phyloP scores from a whole-genome alignment of 2,797 vertebrate genomes.

The Rhynchotus rufescens region DNA sequence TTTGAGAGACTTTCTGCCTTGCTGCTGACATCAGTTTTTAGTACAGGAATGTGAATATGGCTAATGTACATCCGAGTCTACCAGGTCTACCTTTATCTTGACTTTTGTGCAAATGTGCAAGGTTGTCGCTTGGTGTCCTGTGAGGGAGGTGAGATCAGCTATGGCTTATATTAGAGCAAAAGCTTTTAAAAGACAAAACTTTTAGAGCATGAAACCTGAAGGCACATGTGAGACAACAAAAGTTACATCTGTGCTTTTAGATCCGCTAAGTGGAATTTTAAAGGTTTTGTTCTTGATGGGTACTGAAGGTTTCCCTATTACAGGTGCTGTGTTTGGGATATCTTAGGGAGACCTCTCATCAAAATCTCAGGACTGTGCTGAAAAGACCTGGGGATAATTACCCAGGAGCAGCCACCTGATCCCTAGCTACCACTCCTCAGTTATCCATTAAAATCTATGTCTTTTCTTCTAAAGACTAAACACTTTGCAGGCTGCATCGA shows the following conservation, averaged over 20 bases:
- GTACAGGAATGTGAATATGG: background rate
- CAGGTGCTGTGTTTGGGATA: background rate
- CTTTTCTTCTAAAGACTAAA: background rate
- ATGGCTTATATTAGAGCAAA: background rate
- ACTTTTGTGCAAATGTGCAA: background rate
- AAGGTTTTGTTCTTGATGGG: background rate
- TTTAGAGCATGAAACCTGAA: background rate
- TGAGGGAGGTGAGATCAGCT: background rate
- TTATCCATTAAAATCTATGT: background rate
- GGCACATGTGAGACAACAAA: background rate
- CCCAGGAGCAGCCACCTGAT: background rate
- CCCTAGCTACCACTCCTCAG: background rate
- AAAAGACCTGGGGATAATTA: background rate
- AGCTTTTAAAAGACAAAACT: background rate
- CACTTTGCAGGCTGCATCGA: background rate
- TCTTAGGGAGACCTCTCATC: background rate
- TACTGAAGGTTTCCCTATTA: background rate
- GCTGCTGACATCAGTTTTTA: background rate
- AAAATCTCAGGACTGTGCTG: background rate
- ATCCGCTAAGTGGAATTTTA: background rate
- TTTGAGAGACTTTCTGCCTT: background rate
- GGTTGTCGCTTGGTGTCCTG: background rate
- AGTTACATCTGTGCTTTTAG: background rate
- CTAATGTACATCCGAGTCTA: background rate
- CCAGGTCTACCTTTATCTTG: background rate